These are phyloP conservation scores for Brotula barbata DNA, from an alignment of 2,797 vertebrate species.

Conservation along the genomic window DNA sequence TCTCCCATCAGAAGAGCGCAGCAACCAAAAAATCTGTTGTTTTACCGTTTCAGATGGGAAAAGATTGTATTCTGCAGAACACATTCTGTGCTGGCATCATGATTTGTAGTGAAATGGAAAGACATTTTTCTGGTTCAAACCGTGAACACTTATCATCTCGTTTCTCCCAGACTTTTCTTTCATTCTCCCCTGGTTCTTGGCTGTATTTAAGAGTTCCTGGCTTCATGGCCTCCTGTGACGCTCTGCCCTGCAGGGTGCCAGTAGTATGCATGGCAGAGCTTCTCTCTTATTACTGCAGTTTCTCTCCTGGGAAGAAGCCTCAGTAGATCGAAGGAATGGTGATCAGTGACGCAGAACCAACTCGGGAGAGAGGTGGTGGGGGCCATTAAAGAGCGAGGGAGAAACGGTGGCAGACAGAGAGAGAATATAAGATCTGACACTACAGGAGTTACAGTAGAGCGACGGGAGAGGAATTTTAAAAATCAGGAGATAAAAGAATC, in stretches of 20 bases:
- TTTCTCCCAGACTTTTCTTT: not conserved
- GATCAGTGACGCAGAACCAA: slow-evolving; percentile 64
- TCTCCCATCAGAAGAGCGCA: slow-evolving; percentile 41
- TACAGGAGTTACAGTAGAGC: slow-evolving; percentile 51
- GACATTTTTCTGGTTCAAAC: slow-evolving; percentile 7
- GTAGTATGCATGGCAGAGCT: slow-evolving; percentile 42
- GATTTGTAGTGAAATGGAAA: slow-evolving; percentile 17
- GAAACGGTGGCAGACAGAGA: slow-evolving; percentile 26
- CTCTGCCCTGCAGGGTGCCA: slow-evolving; percentile 51
- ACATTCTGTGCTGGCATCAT: slow-evolving; percentile 4
- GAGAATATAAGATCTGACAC: slow-evolving; percentile 44
- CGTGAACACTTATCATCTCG: not conserved
- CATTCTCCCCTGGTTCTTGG: slow-evolving; percentile 22
- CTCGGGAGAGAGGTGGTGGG: slow-evolving; percentile 10
- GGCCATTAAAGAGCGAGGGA: slow-evolving; percentile 23
- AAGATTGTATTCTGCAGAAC: not conserved
- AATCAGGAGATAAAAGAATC: slow-evolving; percentile 60
- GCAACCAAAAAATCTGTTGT: slow-evolving; percentile 25
- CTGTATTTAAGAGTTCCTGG: slow-evolving; percentile 31
- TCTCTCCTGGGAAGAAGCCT: slow-evolving; percentile 63
- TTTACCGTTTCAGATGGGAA: slow-evolving; percentile 13
- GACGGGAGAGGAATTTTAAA: slow-evolving; percentile 66
- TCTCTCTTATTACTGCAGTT: slow-evolving; percentile 64
- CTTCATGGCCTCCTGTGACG: slow-evolving; percentile 28
- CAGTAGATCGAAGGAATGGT: slow-evolving; percentile 50